A percentile compares a stretch with the other conserved stretches of the same genome.
phyloP scores from a whole-genome alignment of 2,888 invertebrate species.

The Epistrophe grossulariae region DNA sequence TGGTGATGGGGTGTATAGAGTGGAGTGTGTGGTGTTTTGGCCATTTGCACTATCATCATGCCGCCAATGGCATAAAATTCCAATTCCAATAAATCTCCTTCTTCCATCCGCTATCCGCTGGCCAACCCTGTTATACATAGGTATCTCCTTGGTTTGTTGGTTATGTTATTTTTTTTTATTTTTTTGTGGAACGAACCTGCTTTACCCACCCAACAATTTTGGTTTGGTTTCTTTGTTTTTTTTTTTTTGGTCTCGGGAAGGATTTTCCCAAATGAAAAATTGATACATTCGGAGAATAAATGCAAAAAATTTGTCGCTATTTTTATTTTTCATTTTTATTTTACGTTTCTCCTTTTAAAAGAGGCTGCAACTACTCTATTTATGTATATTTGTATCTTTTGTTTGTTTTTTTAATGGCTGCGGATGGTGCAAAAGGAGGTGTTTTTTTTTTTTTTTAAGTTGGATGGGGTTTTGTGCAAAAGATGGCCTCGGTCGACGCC shows the following conservation, averaged over 20 bases:
- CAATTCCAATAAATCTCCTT: conserved; percentile 55
- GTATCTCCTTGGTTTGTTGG: neutral
- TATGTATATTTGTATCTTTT: conserved; percentile 12
- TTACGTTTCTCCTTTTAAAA: neutral
- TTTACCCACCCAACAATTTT: neutral
- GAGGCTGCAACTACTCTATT: neutral
- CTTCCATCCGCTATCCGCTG: neutral
- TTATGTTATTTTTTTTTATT: neutral
- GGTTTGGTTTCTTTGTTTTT: neutral
- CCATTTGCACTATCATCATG: conserved; percentile 38
- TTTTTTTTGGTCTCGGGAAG: neutral
- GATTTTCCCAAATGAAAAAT: conserved; percentile 50
- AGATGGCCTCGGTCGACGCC: conserved; percentile 21
- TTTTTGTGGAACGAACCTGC: neutral
- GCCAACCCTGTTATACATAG: neutral
- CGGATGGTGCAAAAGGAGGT: neutral
- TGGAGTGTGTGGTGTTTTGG: conserved; percentile 22
- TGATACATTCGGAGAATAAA: conserved; percentile 52
- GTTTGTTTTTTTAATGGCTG: neutral
- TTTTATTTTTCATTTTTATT: neutral
- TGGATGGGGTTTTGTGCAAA: neutral
- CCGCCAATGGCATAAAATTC: conserved; percentile 51
- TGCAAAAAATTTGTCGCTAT: conserved; percentile 53
- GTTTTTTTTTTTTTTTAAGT: no score
- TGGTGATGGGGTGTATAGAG: neutral